phyloP scores from a whole-genome alignment of 2,888 invertebrate species.

The Tetranychus truncatus region DNA sequence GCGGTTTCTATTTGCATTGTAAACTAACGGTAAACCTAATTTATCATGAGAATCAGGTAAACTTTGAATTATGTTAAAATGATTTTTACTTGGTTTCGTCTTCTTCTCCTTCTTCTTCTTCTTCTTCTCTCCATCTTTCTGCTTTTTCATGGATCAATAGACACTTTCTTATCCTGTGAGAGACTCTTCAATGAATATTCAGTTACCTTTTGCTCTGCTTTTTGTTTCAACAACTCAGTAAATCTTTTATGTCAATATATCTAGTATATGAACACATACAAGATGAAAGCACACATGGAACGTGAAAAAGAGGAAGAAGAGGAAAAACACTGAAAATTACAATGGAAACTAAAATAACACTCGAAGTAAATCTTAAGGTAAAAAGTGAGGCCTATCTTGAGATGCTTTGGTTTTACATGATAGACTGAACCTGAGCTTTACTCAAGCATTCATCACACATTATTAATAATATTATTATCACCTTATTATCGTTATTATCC shows the following conservation, averaged over 20 bases:
- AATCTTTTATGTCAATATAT: background rate
- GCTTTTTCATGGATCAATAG: background rate
- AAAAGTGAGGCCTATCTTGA: too few species aligned
- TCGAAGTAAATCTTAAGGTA: too few species aligned
- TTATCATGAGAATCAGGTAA: background rate
- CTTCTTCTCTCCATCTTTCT: background rate
- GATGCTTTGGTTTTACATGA: too few species aligned
- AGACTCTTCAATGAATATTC: background rate
- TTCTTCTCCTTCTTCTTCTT: too few species aligned
- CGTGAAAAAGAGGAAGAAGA: background rate
- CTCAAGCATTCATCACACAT: too few species aligned
- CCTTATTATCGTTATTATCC: too few species aligned
- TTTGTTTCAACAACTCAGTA: background rate
- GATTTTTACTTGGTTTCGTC: too few species aligned
- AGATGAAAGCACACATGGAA: background rate
- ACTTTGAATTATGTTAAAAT: too few species aligned
- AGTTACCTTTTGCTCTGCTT: background rate
- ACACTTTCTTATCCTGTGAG: background rate
- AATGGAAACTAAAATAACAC: background rate
- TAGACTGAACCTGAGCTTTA: too few species aligned
- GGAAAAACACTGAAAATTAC: background rate
- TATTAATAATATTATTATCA: too few species aligned
- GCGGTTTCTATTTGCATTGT: background rate
- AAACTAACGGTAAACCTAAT: background rate
- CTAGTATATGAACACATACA: background rate